A percentile compares a stretch with the other conserved stretches of the same genome.
Conservation (phyloP, 2,113 vertebrate genomes). For the Chionodraco myersi region DNA sequence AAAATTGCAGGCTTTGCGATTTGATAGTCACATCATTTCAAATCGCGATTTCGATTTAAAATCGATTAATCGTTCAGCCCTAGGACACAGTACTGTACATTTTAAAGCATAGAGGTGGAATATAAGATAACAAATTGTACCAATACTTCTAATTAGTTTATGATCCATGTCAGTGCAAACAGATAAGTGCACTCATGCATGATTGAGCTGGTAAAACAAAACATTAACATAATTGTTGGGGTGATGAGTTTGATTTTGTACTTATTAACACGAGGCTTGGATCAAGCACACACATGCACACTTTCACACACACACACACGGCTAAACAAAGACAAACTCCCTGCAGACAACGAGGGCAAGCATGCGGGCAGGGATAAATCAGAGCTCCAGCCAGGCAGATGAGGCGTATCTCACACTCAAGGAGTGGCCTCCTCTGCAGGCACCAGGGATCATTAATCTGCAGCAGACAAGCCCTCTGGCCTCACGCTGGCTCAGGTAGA, state of each 20-base stretch:
- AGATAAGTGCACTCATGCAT: constrained; percentile 4
- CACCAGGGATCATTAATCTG: constrained; percentile 75
- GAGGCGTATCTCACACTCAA: constrained; percentile 77
- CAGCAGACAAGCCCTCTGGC: constrained; percentile 68
- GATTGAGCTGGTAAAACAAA: constrained; percentile 28
- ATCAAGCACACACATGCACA: constrained; percentile 13
- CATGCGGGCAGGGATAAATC: constrained; percentile 71
- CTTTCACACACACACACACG: constrained; percentile 11
- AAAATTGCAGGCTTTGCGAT: no score
- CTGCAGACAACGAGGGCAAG: constrained; percentile 50
- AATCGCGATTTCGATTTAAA: no score
- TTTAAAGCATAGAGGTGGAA: background rate
- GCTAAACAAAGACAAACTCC: constrained; percentile 59
- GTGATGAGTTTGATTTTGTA: constrained; percentile 41
- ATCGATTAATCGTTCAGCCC: no score
- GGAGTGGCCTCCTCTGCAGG: constrained; percentile 61
- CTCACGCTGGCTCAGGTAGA: constrained; percentile 68
- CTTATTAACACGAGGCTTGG: constrained; percentile 4
- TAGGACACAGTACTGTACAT: no score
- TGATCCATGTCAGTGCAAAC: constrained; percentile 19
- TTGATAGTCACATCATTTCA: no score
- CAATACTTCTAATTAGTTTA: no score
- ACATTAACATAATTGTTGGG: constrained; percentile 30
- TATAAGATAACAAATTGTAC: no score
- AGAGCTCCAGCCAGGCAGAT: constrained; percentile 69